phyloP scores from a whole-genome alignment of 2,888 invertebrate genomes.

The Pimpla rufipes region DNA sequence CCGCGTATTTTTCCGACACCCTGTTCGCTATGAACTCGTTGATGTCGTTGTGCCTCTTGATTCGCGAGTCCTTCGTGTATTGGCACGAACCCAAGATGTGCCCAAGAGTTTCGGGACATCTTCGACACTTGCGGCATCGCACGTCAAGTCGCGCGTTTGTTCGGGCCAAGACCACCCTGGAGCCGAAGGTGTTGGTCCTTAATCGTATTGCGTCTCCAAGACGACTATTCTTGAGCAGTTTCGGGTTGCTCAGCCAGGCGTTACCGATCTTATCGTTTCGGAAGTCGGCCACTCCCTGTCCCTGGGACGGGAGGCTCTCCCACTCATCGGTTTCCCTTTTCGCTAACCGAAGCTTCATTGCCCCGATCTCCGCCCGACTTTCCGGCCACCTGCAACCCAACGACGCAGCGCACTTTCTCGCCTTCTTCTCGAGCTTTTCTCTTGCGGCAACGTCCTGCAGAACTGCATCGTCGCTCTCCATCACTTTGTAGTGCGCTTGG shows the following conservation, averaged over 20 bases:
- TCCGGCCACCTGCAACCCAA: not conserved
- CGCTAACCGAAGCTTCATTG: not conserved
- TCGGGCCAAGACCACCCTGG: too few species aligned
- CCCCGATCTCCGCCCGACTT: not conserved
- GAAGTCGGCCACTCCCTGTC: slow-evolving; percentile 16
- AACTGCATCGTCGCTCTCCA: too few species aligned
- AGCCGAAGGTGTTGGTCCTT: too few species aligned
- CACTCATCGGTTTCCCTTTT: slow-evolving; percentile 7
- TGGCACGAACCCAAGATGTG: too few species aligned
- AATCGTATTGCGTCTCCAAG: too few species aligned
- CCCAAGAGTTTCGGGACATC: too few species aligned
- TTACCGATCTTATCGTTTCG: slow-evolving; percentile 30
- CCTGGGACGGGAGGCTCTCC: slow-evolving; percentile 12
- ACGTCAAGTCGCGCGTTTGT: too few species aligned
- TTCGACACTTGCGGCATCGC: too few species aligned
- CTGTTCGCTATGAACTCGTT: not conserved
- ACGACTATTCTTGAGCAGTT: too few species aligned
- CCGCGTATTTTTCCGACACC: not conserved
- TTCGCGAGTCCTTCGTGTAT: not conserved
- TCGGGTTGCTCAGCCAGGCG: slow-evolving; percentile 16
- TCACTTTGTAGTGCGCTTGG: too few species aligned
- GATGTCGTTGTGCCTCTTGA: not conserved
- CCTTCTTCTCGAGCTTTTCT: not conserved
- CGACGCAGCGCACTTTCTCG: not conserved
- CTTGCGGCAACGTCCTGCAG: too few species aligned